Evolutionary conservation across 2,888 invertebrate genomes (phyloP), one percentile per base, ranked within the genome.

Genomic region (Nemotelus pantherinus): DNA sequence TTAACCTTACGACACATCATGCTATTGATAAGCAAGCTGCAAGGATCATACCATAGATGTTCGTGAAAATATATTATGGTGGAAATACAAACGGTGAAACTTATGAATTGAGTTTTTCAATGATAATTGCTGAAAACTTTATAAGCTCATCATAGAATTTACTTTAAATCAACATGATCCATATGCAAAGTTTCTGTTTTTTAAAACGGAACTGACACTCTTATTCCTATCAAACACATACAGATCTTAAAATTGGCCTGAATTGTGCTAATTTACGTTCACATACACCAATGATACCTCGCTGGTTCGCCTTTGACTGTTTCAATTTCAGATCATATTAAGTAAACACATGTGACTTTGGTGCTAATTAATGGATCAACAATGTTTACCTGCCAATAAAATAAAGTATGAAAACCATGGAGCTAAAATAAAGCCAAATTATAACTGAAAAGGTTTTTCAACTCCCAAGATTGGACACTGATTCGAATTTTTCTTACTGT

Each of bases 361-460:
- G 65, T 45, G 65, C 65, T 65, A 65, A 65, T 65, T 65, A 65
- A 65, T 47, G 47, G 44, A 47, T 47, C 65, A 47, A 65, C 65
- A 65, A 65, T 65, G 65, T 65, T 65, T 47, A 65, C 65, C n/a
- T 65, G 65, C 47, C 65, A 65, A 65, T 65, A 47, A 1, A 65
- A 65, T 65, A 65, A 65, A 44, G 47, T 65, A 45, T 10, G n/a
- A 7, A 63, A 63, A 63, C 41, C 39, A 39, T 2, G 2, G 25
- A 25, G 25, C 25, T 25, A 39, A 5, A 2, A 63, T 63, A 9
- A 63, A 63, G 43, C 4, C 63, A 43, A 47, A 65, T 44, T 47
- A 9, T 4, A 65, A 63, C 9, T 63, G 65, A 65, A 65, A 65
- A 39, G n/a, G n/a, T n/a, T 43, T 47, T 65, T 25, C 65, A 65